Base-by-base conservation (phyloP, 2,797 vertebrate species). In the Centropyge bicolor region DNA sequence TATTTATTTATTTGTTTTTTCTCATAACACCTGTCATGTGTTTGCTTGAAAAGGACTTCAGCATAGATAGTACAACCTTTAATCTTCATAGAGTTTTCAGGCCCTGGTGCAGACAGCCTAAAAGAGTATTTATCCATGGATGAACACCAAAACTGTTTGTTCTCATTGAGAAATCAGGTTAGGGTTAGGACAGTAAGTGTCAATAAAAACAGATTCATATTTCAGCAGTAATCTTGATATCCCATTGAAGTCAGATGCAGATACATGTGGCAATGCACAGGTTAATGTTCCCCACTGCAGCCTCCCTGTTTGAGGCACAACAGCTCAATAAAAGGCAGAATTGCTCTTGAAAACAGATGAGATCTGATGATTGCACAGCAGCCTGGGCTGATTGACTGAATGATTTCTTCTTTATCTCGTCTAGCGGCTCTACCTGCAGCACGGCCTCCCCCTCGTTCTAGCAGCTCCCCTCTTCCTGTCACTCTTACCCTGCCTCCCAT, bases 311-410 rank as follows among this genome's bases (percentile, higher is more conserved):
- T 88, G 88, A 90, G 89, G 84, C 93, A 92, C 91, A 95, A 94
- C 94, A 94, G 94, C 93, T 95, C 95, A 94, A 95, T 95, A 94
- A 92, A 92, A 89, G 91, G 87, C 85, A 88, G 91, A 90, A 94
- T 93, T 93, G 93, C 92, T 95, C 93, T 91, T 95, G 94, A 95
- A 94, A 95, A 89, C 93, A 95, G 95, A 95, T 94, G 94, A 95
- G 94, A 93, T 93, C 84, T 93, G 91, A 94, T 95, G 94, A 96
- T 95, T 96, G 94, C 91, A 83, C 76, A 57, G 11, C 59, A 36
- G 91, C 87, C 79, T n/a, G 64, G 85, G 64, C 91, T 94, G 94
- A 95, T 94, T 94, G 94, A 95, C 94, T 95, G 92, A 94, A 94
- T 94, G 94, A 95, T 95, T 94, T 95, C 89, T 91, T 91, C 91